Evolutionary conservation across 2,888 invertebrate species (phyloP).

Genomic region (Drosophila infuscata): DNA sequence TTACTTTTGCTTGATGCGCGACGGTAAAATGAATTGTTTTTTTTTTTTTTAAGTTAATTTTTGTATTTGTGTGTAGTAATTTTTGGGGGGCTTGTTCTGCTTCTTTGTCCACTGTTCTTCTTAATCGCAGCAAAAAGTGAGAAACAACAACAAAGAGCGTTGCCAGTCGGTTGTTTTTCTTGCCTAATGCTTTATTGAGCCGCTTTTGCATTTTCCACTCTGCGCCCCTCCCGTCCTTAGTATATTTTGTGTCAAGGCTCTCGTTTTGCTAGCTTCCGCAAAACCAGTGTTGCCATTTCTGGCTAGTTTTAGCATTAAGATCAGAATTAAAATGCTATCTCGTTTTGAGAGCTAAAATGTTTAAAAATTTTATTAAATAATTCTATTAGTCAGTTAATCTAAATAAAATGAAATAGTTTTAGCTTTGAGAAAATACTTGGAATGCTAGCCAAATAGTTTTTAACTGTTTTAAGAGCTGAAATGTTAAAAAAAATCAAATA

Average conservation of each 20-base stretch:
- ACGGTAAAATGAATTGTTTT: slow-evolving; percentile 22
- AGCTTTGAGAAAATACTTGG: background rate
- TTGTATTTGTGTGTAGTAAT: background rate
- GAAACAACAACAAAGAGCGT: slow-evolving; percentile 25
- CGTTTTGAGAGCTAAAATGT: background rate
- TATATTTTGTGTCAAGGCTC: slow-evolving; percentile 50
- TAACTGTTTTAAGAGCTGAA: background rate
- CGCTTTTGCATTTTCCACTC: slow-evolving; percentile 20
- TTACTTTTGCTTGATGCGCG: slow-evolving; percentile 18
- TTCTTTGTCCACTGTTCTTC: background rate
- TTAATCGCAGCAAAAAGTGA: slow-evolving; percentile 12
- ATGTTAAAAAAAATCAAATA: background rate
- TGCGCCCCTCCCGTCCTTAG: background rate
- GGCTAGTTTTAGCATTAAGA: background rate
- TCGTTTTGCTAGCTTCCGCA: slow-evolving; percentile 37
- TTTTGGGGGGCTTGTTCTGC: background rate
- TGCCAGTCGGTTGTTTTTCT: slow-evolving; percentile 39
- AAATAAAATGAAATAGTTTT: background rate
- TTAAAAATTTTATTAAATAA: background rate
- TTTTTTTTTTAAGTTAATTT: slow-evolving; percentile 8
- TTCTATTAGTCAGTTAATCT: background rate
- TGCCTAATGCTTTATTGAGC: slow-evolving; percentile 10
- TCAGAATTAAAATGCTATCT: background rate
- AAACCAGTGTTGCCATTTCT: slow-evolving; percentile 6
- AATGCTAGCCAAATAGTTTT: background rate